phyloP scores from a whole-genome alignment of 2,113 vertebrate species.

The Paraplagusia blochii region DNA sequence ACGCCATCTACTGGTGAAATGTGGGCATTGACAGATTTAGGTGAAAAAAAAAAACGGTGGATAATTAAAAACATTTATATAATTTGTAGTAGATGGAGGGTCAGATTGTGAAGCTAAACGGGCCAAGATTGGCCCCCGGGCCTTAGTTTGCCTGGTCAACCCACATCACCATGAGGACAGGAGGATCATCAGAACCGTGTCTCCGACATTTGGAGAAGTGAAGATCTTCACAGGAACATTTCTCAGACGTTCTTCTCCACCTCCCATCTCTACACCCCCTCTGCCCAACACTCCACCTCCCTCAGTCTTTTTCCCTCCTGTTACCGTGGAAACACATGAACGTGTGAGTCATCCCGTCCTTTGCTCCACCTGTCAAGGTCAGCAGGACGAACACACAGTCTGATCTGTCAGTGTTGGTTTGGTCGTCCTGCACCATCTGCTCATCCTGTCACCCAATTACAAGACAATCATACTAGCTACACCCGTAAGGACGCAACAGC shows the following conservation, averaged over 20 bases:
- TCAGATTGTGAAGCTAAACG: too few species aligned
- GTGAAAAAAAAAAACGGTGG: too few species aligned
- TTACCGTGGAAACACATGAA: slow-evolving; percentile 58
- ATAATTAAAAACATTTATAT: too few species aligned
- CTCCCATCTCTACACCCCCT: too few species aligned
- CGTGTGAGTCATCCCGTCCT: slow-evolving; percentile 35
- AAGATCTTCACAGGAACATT: neutral
- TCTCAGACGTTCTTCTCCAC: neutral
- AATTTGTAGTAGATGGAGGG: too few species aligned
- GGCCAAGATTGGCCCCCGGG: too few species aligned
- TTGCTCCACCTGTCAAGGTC: slow-evolving; percentile 39
- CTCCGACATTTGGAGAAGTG: neutral
- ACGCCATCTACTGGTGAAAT: too few species aligned
- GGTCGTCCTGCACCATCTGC: neutral
- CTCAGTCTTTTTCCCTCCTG: slow-evolving; percentile 16
- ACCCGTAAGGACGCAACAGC: neutral
- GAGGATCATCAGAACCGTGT: too few species aligned
- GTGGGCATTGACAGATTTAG: too few species aligned
- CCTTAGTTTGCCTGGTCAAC: too few species aligned
- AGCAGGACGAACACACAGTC: slow-evolving; percentile 17
- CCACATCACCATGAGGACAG: too few species aligned
- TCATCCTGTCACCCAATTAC: neutral
- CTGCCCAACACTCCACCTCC: too few species aligned
- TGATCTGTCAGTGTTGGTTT: neutral
- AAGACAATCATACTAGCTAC: neutral